Base-by-base conservation (phyloP, 2,797 vertebrate genomes). In the Morelia viridis region DNA sequence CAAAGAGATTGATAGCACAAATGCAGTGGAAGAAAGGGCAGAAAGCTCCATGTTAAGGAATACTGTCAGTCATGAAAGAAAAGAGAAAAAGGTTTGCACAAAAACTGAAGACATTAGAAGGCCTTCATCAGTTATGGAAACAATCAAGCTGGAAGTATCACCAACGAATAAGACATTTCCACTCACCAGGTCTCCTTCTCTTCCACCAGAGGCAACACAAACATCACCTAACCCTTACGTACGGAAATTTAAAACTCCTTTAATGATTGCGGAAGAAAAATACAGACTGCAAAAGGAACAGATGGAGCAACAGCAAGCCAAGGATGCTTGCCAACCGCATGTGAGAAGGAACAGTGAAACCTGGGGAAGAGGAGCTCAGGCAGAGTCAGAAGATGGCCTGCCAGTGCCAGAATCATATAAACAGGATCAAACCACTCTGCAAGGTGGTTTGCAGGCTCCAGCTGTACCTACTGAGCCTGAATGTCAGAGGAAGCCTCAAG, bases 181-280 rank as follows among this genome's bases (percentile, higher is more conserved):
- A 68, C 97, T 98, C 1, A 90, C 98, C 68, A 98, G 94, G 96
- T 98, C 98, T 89, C 98, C 98, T 88, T 98, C 98, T 84, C 97
- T 98, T 57, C 97, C 98, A 71, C 97, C 97, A 71, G 97, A 98
- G 90, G 94, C 97, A 62, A 97, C 97, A 26, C 94, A 90, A 91
- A 96, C 94, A 95, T 98, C 96, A 96, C 97, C 97, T 13, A 98
- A 98, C 96, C 96, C 98, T 1, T 98, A 97, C 15, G 91, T 95
- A 84, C 98, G 97, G 95, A 99, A 98, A 98, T 99, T 99, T 96
- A 98, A 97, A 96, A 99, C 98, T 24, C 98, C 98, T n/a, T 97
- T 99, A 96, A 99, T 99, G 97, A 98, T 99, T 94, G 98, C 98
- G 68, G 98, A 99, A 96, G 98, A 98, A 96, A 99, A 98, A 94